Conservation (phyloP, 2,113 vertebrate genomes). For the Struthidea cinerea region DNA sequence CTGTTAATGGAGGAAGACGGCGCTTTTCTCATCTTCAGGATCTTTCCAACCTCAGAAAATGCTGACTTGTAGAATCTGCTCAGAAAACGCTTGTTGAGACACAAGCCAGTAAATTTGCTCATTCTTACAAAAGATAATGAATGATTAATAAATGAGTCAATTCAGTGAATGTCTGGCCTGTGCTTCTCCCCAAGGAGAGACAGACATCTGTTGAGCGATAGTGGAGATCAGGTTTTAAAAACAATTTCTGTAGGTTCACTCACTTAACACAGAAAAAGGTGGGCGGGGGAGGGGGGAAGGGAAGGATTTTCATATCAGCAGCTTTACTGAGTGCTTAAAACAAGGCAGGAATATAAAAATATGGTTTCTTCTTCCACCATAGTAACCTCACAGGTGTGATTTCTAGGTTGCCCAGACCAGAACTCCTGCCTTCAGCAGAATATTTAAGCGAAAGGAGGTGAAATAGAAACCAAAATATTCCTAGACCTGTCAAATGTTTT, state of each 20-base stretch:
- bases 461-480: neutral
- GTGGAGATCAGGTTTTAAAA: neutral
- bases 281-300: too few relatives aligned
- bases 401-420: neutral
- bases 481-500: rapidly evolving
- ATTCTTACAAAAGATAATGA: constrained; percentile 33
- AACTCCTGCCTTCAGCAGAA: neutral
- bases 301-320: neutral
- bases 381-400: neutral
- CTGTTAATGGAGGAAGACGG: neutral
- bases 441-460: neutral
- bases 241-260: neutral
- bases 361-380: neutral
- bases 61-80: neutral
- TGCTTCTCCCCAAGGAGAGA: neutral
- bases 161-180: neutral
- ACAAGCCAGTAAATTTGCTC: neutral
- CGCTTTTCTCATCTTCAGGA: neutral
- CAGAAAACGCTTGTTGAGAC: constrained; percentile 3
- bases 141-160: constrained; percentile 41
- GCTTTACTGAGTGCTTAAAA: neutral
- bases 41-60: constrained; percentile 21
- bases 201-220: neutral
- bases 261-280: neutral
- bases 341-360: neutral